Evolutionary conservation across 2,113 vertebrate species (phyloP), one percentile per base, ranked within the genome.

Genomic region (Ia io): DNA sequence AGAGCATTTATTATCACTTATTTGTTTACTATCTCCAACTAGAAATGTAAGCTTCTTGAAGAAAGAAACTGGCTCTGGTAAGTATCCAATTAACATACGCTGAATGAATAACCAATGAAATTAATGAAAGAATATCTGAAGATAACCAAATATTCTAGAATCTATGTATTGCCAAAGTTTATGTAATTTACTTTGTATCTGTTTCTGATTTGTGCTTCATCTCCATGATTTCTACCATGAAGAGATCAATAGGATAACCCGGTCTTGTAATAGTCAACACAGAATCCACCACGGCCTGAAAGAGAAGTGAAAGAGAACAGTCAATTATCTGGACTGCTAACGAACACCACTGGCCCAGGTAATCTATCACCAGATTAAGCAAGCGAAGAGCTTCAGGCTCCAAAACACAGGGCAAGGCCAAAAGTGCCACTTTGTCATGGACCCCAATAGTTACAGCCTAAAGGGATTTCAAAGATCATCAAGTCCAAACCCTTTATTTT

Each of bases 161-260:
- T 59, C 30, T 69, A 78, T 0, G 0, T 28, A 47, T 40, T 51
- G 9, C 67, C 86, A 93, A 96, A 83, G 56, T 63, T 61, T 69
- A 80, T 77, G 22, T 25, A 74, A 98, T 99, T 99, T 97, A 99
- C 99, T 98, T 98, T 94, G 99, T 99, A 95, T 99, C 99, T 8
- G 99, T 99, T 96, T 99, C 99, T 0, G 99, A 99, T 97, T 99
- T 99, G 95, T 99, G 99, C 91, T 99, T 99, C 99, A 99, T 99
- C 98, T 99, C 99, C 99, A 99, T 99, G 37, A 99, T 99, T 95
- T 99, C 99, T 87, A 99, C 99, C 99, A 99, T 99, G 97, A 98
- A 99, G 65, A 99, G 99, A 97, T 99, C 99, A 42, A 99, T 99
- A 70, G 99, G 98, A 88, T 99, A 99, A 28, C 98, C 98, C 3